phyloP scores from a whole-genome alignment of 2,888 invertebrate genomes.

The Stenchaetothrips biformis region DNA sequence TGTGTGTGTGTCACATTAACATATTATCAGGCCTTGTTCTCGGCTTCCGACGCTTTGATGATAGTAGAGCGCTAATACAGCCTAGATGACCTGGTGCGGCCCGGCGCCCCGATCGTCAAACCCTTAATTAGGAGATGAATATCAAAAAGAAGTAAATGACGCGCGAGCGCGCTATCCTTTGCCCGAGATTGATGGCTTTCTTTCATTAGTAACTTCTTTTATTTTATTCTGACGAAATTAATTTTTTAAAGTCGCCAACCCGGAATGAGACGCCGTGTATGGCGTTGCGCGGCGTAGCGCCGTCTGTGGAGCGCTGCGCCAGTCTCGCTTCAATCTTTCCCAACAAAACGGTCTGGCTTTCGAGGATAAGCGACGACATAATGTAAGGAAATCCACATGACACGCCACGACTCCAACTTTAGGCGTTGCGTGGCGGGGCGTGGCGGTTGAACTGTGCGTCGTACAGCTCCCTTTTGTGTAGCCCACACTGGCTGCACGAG shows the following conservation, averaged over 20 bases:
- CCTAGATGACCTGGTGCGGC: too few species aligned
- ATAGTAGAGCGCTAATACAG: not conserved
- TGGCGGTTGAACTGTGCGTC: not conserved
- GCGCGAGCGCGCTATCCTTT: too few species aligned
- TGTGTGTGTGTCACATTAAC: not conserved
- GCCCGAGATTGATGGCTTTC: too few species aligned
- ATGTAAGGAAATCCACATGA: conserved; percentile 25
- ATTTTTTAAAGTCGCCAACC: too few species aligned
- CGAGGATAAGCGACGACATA: conserved; percentile 18
- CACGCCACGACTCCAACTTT: not conserved
- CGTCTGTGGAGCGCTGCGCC: not conserved
- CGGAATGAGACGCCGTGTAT: too few species aligned
- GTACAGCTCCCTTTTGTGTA: not conserved
- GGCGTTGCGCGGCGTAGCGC: too few species aligned
- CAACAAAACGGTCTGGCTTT: conserved; percentile 19
- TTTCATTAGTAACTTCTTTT: too few species aligned
- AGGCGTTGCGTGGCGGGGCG: not conserved
- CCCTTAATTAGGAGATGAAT: too few species aligned
- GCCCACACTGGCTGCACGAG: not conserved
- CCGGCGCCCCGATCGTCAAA: too few species aligned
- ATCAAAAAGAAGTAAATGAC: too few species aligned
- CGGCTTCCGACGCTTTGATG: conserved; percentile 15
- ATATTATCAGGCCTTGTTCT: conserved; percentile 14
- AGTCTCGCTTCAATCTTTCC: conserved; percentile 1
- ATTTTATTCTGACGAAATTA: too few species aligned